These are phyloP conservation scores for Anoplius nigerrimus DNA, from an alignment of 2,888 invertebrate species.

Conservation along the genomic window DNA sequence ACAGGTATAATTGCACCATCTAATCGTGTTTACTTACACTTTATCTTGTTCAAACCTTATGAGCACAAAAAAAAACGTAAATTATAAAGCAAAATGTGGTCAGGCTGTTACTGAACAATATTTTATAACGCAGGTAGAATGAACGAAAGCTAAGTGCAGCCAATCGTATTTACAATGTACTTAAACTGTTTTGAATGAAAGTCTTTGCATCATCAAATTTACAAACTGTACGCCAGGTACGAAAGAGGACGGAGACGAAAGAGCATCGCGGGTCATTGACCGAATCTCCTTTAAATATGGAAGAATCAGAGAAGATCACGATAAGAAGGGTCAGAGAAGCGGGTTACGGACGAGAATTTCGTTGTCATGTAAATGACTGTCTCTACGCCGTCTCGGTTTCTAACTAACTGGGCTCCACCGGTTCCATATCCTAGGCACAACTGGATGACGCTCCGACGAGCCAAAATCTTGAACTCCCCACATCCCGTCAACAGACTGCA, in stretches of 20 bases:
- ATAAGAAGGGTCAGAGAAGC: slow-evolving; percentile 67
- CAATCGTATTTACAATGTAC: too few species aligned
- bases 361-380: slow-evolving; percentile 73
- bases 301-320: slow-evolving; percentile 72
- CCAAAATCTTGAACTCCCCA: slow-evolving; percentile 20
- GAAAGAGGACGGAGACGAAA: slow-evolving; percentile 38
- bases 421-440: slow-evolving; percentile 11
- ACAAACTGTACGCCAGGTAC: slow-evolving; percentile 1
- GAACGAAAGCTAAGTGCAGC: neutral
- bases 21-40: too few species aligned
- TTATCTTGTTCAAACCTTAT: too few species aligned
- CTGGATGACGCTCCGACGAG: slow-evolving; percentile 40
- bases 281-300: slow-evolving; percentile 71
- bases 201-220: neutral
- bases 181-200: slow-evolving; percentile 23
- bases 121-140: neutral
- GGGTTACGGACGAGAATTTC: slow-evolving; percentile 67
- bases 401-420: slow-evolving; percentile 47
- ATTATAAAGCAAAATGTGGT: too few species aligned
- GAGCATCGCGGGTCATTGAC: slow-evolving; percentile 63
- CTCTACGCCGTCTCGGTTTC: slow-evolving; percentile 52
- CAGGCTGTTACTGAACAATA: too few species aligned
- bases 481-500: slow-evolving; percentile 12
- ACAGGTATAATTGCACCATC: too few species aligned
- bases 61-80: too few species aligned